Base-by-base conservation (phyloP, 2,113 vertebrate genomes). In the Corapipo altera region DNA sequence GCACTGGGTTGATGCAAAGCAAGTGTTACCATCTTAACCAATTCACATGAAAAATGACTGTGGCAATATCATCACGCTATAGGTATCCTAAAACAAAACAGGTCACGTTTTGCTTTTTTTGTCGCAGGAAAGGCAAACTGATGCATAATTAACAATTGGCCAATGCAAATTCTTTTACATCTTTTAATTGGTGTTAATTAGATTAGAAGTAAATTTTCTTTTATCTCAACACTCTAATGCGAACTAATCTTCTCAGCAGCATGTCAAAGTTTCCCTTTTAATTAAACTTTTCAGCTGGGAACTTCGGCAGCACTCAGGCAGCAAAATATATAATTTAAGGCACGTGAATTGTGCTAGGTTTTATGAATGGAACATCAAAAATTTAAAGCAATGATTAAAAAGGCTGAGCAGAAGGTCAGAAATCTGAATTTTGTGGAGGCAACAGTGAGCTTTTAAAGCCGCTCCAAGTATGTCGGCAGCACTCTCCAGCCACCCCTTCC, bases 161-260 rank as follows among this genome's bases (percentile, higher is more conserved):
- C 91, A 91, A 97, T 96, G 98, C 95, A 98, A 98, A 98, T 98
- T 98, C 97, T 97, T 98, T 98, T 98, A 95, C 97, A 98, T 98
- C 98, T 98, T 98, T 98, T 98, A 99, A 99, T 99, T 98, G 98
- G 98, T 98, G 98, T 98, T 99, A 99, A 99, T 99, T 99, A 98
- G 97, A 98, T 97, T 98, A 98, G 97, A 98, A 98, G 96, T 97
- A 96, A 98, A 98, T 98, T 98, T 98, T 97, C 97, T 98, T 98
- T 98, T 97, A 98, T 98, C 97, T 98, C 97, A 88, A 97, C 97
- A 98, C 98, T 98, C 98, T 98, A 98, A 98, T 97, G 98, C 85
- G 98, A 98, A 97, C 98, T 98, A 97, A 98, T 98, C 98, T 98
- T 98, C 98, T 97, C 98, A 98, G 97, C 98, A 98, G 98, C 98